Conservation (phyloP, 2,113 vertebrate genomes). For the Danionella cerebrum region DNA sequence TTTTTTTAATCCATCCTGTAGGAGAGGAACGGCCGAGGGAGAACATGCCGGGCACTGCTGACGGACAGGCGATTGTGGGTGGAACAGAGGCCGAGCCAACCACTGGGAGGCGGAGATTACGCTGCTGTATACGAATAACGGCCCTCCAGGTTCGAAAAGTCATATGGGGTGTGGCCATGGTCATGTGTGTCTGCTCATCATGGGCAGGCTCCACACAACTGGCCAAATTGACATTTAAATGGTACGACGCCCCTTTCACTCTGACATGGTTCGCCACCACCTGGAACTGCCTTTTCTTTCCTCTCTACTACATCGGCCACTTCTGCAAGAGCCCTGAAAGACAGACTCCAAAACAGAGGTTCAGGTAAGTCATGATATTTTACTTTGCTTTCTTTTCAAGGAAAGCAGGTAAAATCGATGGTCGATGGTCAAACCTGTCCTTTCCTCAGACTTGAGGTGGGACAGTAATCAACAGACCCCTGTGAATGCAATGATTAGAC, state of each 20-base stretch:
- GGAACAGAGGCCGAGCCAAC: conserved; percentile 58
- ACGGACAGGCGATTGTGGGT: conserved; percentile 63
- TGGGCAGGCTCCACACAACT: conserved; percentile 91
- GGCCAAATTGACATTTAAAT: conserved; percentile 84
- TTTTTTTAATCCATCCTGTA: conserved; percentile 49
- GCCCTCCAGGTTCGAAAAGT: conserved; percentile 69
- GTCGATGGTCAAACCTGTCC: too few relatives aligned
- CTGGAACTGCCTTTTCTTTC: conserved; percentile 96
- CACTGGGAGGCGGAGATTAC: conserved; percentile 55
- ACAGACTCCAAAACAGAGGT: conserved; percentile 82
- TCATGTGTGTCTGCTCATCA: conserved; percentile 85
- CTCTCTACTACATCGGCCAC: conserved; percentile 85
- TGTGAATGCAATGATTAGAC: too few relatives aligned
- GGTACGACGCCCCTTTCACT: conserved; percentile 86
- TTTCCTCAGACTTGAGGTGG: too few relatives aligned
- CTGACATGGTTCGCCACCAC: conserved; percentile 93
- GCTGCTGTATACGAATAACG: conserved; percentile 71
- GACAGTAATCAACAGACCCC: too few relatives aligned
- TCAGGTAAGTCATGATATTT: conserved; percentile 69
- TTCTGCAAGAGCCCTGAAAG: conserved; percentile 83
- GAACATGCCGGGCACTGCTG: conserved; percentile 69
- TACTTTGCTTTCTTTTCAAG: too few relatives aligned
- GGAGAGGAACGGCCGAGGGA: conserved; percentile 84
- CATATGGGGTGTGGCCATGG: conserved; percentile 82
- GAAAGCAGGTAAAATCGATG: too few relatives aligned